These are phyloP conservation scores for Macrotrachela quadricornifera DNA, from an alignment of 1,140 invertebrate genomes.

Conservation along the genomic window DNA sequence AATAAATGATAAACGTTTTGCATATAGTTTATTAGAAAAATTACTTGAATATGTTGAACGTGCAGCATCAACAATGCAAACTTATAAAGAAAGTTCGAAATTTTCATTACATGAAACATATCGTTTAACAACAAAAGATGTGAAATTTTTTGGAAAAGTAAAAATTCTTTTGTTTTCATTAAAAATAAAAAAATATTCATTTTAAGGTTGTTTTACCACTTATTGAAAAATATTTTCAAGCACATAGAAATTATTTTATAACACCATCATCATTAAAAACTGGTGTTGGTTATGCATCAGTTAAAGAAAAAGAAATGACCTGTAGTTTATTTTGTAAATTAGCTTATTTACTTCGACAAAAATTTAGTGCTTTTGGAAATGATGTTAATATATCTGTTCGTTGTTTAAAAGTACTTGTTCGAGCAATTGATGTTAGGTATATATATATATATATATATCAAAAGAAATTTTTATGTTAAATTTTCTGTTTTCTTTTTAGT, in stretches of 20 bases:
- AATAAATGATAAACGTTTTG: background rate
- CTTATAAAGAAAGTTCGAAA: constrained; percentile 71
- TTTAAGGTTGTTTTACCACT: constrained; percentile 71
- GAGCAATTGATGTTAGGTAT: constrained; percentile 71
- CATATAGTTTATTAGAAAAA: constrained; percentile 55
- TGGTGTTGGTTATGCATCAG: constrained; percentile 71
- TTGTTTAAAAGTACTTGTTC: constrained; percentile 65
- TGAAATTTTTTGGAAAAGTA: constrained; percentile 97
- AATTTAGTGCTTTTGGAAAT: constrained; percentile 77
- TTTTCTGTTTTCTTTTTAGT: no score
- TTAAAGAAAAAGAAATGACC: constrained; percentile 99
- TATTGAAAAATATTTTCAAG: constrained; percentile 97
- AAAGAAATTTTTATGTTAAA: no score
- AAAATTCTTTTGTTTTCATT: background rate
- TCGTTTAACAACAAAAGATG: constrained; percentile 80
- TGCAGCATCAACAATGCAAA: constrained; percentile 87
- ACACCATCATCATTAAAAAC: constrained; percentile 48
- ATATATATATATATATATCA: no score
- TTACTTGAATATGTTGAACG: constrained; percentile 85
- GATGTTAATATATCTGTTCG: constrained; percentile 87
- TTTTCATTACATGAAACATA: constrained; percentile 77
- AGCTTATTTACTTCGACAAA: constrained; percentile 64
- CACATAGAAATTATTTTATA: constrained; percentile 88
- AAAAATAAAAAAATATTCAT: background rate
- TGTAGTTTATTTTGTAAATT: constrained; percentile 87